Percentiles rank a stretch among this genome's conserved stretches.
phyloP scores from a whole-genome alignment of 1,140 invertebrate species.

The Drosophila suzukii region DNA sequence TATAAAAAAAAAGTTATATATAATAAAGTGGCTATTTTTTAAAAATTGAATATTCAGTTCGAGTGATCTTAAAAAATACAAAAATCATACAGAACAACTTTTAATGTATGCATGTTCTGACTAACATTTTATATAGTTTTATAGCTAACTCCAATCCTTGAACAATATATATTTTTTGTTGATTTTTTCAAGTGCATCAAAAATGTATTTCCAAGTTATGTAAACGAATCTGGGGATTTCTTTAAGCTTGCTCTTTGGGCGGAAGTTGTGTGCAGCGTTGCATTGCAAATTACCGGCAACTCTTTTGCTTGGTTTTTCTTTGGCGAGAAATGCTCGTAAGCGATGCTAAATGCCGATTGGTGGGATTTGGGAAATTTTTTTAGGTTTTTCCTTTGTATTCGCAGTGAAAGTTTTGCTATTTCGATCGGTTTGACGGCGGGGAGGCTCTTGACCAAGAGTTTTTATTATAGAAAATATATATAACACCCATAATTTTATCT shows the following conservation, averaged over 20 bases:
- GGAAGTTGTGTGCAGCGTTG: slow-evolving; percentile 76
- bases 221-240: slow-evolving; percentile 45
- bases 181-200: slow-evolving; percentile 20
- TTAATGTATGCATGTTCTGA: not conserved
- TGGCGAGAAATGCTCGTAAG: slow-evolving; percentile 29
- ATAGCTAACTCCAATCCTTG: too few species aligned
- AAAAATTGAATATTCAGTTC: too few species aligned
- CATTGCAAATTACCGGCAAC: slow-evolving; percentile 68
- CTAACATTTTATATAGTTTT: not conserved
- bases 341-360: slow-evolving; percentile 30
- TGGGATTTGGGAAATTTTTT: slow-evolving; percentile 24
- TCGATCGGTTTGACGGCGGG: slow-evolving; percentile 44
- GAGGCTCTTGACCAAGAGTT: slow-evolving; percentile 23
- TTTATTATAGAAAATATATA: slow-evolving; percentile 1
- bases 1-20: too few species aligned
- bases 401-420: slow-evolving; percentile 63
- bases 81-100: too few species aligned
- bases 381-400: slow-evolving; percentile 35
- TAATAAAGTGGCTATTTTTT: too few species aligned
- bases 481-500: slow-evolving; percentile 15
- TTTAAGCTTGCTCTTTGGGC: slow-evolving; percentile 24
- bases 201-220: slow-evolving; percentile 38
- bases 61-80: too few species aligned
- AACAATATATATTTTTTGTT: not conserved
- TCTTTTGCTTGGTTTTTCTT: slow-evolving; percentile 32